Evolutionary conservation across 2,888 invertebrate species (phyloP), one percentile per base, ranked within the genome.

Genomic region (Sceliomorpha sp.): DNA sequence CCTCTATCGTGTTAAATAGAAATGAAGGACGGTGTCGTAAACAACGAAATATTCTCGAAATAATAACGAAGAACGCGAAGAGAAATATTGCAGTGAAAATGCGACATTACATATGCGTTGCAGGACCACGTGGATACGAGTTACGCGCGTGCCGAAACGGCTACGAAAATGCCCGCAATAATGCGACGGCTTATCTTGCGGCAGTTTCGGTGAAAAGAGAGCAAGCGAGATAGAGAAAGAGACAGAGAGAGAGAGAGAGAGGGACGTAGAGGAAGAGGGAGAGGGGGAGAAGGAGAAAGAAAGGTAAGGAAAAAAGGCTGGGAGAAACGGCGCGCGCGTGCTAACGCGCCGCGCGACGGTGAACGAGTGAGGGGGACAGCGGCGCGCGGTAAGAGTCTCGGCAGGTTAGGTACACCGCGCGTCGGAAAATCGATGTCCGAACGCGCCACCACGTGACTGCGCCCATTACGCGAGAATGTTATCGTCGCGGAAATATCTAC

Each of bases 341-440:
- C 63, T 59, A 63, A 45, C 50, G 59, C 53, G 58, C 47, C 58
- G 64, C 51, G 55, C 70, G 50, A 48, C 58, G 47, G 47, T 62
- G 59, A 68, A 51, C 48, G 68, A 67, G 59, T 32, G 62, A 40
- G 63, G 69, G 72, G 63, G 71, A 50, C 67, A 31, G 62, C 15
- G 37, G 60, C 26, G 66, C 56, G 64, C 58, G 51, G 47, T 42
- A 40, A 47, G 63, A 66, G 75, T 66, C 73, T 73, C 68, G 72
- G 66, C 68, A 73, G 71, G 63, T 67, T 64, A 62, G 71, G 74
- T 63, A 70, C 64, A 74, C 67, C 70, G 74, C 76, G 77, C 48
- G 59, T 76, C 73, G 75, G 80, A 81, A 83, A 83, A 83, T 83
- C 83, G 80, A 81, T 83, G 76, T 76, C 77, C 75, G 75, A 79